Percentiles rank a stretch among this genome's conserved stretches.
Evolutionary conservation across 53 echinoderm and acorn worm species (phyloP).

Genomic region (Antedon mediterranea): DNA sequence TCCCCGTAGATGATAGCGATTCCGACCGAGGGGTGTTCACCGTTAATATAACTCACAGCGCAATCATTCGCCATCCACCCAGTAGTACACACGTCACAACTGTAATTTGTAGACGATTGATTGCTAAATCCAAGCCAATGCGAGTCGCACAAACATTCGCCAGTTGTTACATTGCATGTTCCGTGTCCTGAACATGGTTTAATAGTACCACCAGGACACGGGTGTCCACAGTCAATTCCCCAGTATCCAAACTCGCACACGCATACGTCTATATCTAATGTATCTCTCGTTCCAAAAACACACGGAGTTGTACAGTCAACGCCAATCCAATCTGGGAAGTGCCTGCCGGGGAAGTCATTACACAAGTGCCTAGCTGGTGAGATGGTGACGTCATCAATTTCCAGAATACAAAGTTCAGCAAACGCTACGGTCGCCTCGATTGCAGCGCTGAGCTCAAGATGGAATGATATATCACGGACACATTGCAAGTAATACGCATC

Average conservation of each 20-base stretch:
- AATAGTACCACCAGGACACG: slow-evolving; percentile 42
- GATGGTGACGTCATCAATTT: slow-evolving; percentile 13
- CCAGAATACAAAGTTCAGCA: slow-evolving; percentile 25
- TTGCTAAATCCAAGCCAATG: slow-evolving; percentile 38
- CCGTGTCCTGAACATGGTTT: slow-evolving; percentile 47
- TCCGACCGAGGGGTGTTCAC: slow-evolving; percentile 15
- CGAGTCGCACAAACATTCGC: slow-evolving; percentile 34
- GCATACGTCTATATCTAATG: slow-evolving; percentile 10
- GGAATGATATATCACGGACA: slow-evolving; percentile 51
- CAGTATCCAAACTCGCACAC: slow-evolving; percentile 55
- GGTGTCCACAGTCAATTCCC: slow-evolving; percentile 29
- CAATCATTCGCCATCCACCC: slow-evolving; percentile 63
- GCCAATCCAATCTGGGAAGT: slow-evolving; percentile 62
- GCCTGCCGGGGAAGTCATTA: slow-evolving; percentile 35
- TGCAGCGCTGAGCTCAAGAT: slow-evolving; percentile 41
- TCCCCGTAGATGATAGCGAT: slow-evolving; percentile 41
- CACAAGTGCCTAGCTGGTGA: slow-evolving; percentile 44
- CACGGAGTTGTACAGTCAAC: slow-evolving; percentile 43
- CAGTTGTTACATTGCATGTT: slow-evolving; percentile 31
- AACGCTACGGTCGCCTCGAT: slow-evolving; percentile 36
- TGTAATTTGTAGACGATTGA: slow-evolving; percentile 5
- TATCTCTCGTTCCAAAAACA: slow-evolving; percentile 30
- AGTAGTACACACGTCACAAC: slow-evolving; percentile 39
- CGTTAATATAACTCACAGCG: slow-evolving; percentile 31
- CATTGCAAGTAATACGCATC: slow-evolving; percentile 42